Base-by-base conservation (phyloP, 2,888 invertebrate species). In the Rotaria macrura region DNA sequence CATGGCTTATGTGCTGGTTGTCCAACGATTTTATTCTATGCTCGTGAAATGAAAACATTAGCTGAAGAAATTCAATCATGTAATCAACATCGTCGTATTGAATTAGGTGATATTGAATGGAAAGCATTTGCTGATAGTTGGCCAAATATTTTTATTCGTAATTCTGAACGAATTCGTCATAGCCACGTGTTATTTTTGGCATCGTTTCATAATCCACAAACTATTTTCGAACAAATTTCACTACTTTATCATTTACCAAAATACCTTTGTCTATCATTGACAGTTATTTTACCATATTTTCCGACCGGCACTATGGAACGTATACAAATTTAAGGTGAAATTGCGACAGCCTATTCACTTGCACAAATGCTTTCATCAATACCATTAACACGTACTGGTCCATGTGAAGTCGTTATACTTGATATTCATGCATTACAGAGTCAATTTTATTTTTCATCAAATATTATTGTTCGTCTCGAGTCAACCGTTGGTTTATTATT, bases 281-380 rank as follows among this genome's bases (percentile, higher is more conserved):
- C 90, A 84, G 88, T 91, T 84, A 89, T 91, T n/a, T 87, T 91
- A 87, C 91, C 91, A 0, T 91, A 91, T 87, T 91, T 91, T 87
- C 91, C 91, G 0, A 91, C 91, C 55, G 91, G 90, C 5, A 91
- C 91, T 10, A 91, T 91, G 91, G 91, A 91, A 87, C 87, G 91
- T 85, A 90, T 91, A 29, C 91, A 91, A 87, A 89, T 88, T 10
- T 91, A 91, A 87, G 91, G 91, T 65, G 91, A 91, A 87, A 89
- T 91, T 52, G 91, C 91, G 65, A 91, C 91, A 84, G 91, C 91
- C 29, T 87, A 91, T 91, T 91, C 91, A 1, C 87, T 91, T 85
- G 90, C 91, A 10, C 89, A 89, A 3, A 87, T 91, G 87, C 88
- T 91, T 86, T 91, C 91, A 3, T 88, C 88, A 29, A 91, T 90